phyloP scores from a whole-genome alignment of 2,888 invertebrate species.

The Phoenoteleia sp. region DNA sequence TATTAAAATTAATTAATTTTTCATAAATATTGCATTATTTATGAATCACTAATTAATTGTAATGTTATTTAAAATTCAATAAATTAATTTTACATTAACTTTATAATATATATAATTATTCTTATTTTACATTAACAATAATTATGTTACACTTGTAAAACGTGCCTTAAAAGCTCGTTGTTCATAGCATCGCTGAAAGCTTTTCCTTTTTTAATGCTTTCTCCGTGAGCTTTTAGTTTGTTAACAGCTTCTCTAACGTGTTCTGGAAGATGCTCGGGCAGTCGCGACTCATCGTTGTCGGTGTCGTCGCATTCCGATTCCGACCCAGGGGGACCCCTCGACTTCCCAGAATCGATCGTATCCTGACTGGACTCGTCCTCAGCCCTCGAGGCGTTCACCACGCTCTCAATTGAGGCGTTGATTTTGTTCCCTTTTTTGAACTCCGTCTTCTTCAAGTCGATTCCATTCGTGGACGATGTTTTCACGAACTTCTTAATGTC shows the following conservation, averaged over 20 bases:
- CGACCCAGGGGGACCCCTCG: constrained; percentile 79
- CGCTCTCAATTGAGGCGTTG: constrained; percentile 88
- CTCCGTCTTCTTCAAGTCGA: constrained; percentile 76
- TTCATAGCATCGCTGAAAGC: constrained; percentile 88
- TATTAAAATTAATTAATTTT: too few relatives aligned
- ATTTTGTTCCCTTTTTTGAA: constrained; percentile 82
- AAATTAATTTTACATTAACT: too few relatives aligned
- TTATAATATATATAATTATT: too few relatives aligned
- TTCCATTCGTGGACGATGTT: constrained; percentile 78
- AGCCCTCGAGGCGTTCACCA: constrained; percentile 87
- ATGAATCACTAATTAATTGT: too few relatives aligned
- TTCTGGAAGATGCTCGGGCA: constrained; percentile 87
- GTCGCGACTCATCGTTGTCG: constrained; percentile 84
- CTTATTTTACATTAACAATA: too few relatives aligned
- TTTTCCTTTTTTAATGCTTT: constrained; percentile 86
- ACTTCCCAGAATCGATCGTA: constrained; percentile 85
- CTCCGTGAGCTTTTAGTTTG: constrained; percentile 84
- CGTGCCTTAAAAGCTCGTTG: constrained; percentile 87
- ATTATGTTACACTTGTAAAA: too few relatives aligned
- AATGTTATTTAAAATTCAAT: too few relatives aligned
- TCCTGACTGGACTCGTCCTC: constrained; percentile 84
- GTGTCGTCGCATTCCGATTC: constrained; percentile 84
- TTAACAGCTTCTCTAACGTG: constrained; percentile 86
- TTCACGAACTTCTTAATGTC: constrained; percentile 74
- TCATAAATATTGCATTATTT: too few relatives aligned